Conservation (phyloP, 2,113 vertebrate genomes). For the Lepisosteus oculatus region DNA sequence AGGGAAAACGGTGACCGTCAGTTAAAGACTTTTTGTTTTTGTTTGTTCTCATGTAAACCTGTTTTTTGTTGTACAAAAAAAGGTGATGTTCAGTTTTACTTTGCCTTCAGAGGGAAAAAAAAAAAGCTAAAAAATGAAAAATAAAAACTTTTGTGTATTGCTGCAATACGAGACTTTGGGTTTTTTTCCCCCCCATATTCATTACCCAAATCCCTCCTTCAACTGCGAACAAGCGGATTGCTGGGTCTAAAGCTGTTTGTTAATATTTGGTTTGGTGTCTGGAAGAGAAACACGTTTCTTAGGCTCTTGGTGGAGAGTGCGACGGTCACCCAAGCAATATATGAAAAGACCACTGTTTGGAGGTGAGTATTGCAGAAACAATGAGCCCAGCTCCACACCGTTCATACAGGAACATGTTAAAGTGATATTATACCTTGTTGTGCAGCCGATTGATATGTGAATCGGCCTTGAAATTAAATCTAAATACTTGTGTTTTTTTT, state of each 20-base stretch:
- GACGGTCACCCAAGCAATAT: too few relatives aligned
- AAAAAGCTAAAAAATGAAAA: slow-evolving; percentile 47
- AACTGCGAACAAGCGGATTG: not conserved
- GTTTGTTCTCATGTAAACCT: slow-evolving; percentile 72
- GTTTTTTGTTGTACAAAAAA: slow-evolving; percentile 76
- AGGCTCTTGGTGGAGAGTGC: too few relatives aligned
- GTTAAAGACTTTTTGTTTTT: slow-evolving; percentile 29
- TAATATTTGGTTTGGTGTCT: too few relatives aligned
- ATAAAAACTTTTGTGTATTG: slow-evolving; percentile 83
- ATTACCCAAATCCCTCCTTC: not conserved
- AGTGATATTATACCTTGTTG: too few relatives aligned
- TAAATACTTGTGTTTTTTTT: too few relatives aligned
- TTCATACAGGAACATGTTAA: too few relatives aligned
- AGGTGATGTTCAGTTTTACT: slow-evolving; percentile 75
- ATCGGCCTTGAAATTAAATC: too few relatives aligned
- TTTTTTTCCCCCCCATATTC: not conserved
- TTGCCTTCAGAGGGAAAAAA: slow-evolving; percentile 64
- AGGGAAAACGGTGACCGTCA: slow-evolving; percentile 37
- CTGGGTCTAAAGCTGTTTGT: slow-evolving; percentile 4
- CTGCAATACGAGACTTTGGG: slow-evolving; percentile 41
- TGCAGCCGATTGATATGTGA: too few relatives aligned
- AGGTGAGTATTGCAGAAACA: too few relatives aligned
- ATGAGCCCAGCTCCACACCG: too few relatives aligned
- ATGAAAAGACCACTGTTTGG: too few relatives aligned
- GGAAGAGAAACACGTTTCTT: too few relatives aligned